A percentile compares a stretch with the other conserved stretches of the same genome.
Evolutionary conservation across 2,113 vertebrate genomes (phyloP).

Genomic region (Gallinago undulata): DNA sequence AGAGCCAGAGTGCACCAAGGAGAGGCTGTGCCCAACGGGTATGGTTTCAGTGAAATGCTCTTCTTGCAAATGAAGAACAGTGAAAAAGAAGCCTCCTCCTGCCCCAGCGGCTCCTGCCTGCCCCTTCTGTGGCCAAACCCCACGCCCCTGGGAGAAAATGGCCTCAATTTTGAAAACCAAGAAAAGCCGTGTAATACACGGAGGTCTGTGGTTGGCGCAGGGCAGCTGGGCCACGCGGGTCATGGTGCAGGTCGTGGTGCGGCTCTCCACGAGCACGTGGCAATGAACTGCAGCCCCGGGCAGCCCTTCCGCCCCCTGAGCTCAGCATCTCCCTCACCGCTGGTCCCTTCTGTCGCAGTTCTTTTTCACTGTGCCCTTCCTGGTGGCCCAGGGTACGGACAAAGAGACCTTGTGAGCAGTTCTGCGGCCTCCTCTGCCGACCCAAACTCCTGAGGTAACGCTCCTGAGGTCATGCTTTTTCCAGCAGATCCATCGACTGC

Average conservation of each 20-base stretch:
- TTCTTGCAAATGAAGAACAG: background rate
- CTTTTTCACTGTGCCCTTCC: background rate
- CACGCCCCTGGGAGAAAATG: fast-evolving
- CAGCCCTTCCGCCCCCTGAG: background rate
- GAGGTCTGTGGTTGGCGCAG: background rate
- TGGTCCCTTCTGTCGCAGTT: background rate
- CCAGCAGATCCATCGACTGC: too few species aligned
- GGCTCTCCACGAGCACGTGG: too few species aligned
- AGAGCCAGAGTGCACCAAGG: background rate
- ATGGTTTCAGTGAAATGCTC: background rate
- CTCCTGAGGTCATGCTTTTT: background rate
- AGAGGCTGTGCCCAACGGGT: background rate
- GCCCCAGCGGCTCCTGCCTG: too few species aligned
- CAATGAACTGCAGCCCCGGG: fast-evolving
- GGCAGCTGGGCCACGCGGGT: background rate
- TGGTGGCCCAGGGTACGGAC: too few species aligned
- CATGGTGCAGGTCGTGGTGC: background rate
- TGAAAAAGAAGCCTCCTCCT: background rate
- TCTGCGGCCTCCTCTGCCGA: background rate
- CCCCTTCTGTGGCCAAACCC: background rate
- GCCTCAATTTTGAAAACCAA: background rate
- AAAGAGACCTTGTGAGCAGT: background rate
- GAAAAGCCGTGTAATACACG: fast-evolving
- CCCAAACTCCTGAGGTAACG: background rate
- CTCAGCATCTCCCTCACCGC: background rate